Evolutionary conservation across 2,113 vertebrate species (phyloP), one percentile per base, ranked within the genome.

Genomic region (Suncus etruscus): DNA sequence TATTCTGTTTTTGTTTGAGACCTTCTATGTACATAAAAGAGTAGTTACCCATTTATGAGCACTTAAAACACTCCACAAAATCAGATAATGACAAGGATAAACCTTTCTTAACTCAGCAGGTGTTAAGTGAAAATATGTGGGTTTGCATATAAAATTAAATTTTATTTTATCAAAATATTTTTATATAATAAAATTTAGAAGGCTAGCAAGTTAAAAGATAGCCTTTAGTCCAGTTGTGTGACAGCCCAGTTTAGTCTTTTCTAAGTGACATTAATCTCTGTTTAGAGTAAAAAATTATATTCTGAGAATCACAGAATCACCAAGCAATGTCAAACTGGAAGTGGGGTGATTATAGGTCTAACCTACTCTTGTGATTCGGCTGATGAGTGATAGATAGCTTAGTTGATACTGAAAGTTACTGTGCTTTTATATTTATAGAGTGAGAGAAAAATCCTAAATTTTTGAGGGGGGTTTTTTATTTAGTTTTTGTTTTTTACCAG

Each of bases 141-240:
- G 72, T 87, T 86, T 94, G 65, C 94, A 89, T 93, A 96, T 87
- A 95, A 94, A 95, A 91, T 95, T 95, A 94, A 94, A 91, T 95
- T 95, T 96, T 96, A 96, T 91, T 96, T 96, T 95, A 84, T 94
- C 73, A 94, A 94, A 90, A 92, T 97, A 96, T 96, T 97, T 97
- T 96, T 96, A 78, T 96, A 96, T 92, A 90, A 86, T 39, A 95
- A 90, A 94, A 89, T 84, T 78, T 89, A 84, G 93, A 92, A 92
- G 80, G 45, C 79, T 89, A 47, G 74, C 45, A 88, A 81, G 32
- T 78, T 95, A 81, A 85, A 90, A 63, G 27, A 50, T 86, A 94
- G 54, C 72, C 11, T 93, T 65, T 90, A 95, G 65, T 2, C 18
- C 50, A 83, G 80, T 80, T 65, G 11, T 92, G 77, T 93, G 95